Evolutionary conservation across 2,797 vertebrate genomes (phyloP).

Genomic region (Melopsittacus undulatus): DNA sequence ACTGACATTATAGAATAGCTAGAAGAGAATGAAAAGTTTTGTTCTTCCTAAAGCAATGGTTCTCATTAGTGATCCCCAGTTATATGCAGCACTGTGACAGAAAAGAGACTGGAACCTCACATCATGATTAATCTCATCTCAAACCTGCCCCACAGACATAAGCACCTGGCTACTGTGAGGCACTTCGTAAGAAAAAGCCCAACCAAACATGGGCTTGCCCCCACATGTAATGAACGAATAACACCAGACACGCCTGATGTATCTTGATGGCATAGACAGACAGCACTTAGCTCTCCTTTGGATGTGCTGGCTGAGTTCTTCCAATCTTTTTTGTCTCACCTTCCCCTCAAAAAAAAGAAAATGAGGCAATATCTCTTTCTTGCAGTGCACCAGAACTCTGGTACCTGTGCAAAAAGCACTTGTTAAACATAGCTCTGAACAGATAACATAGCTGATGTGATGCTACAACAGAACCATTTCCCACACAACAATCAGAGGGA

Average conservation of each 20-base stretch:
- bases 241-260: neutral
- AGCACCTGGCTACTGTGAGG: neutral
- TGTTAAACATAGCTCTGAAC: neutral
- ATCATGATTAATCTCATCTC: neutral
- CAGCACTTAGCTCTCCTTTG: neutral
- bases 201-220: neutral
- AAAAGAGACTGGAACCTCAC: neutral
- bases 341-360: neutral
- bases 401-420: neutral
- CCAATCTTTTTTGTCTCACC: neutral
- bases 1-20: neutral
- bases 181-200: neutral
- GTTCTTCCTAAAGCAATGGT: neutral
- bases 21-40: neutral
- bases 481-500: neutral
- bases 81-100: neutral
- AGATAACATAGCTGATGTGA: neutral
- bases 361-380: neutral
- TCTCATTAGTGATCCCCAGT: neutral
- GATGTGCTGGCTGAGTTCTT: accelerated
- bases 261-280: neutral
- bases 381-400: neutral
- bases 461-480: neutral
- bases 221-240: neutral
- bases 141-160: neutral